Conservation (phyloP, 64 coral and sea anemone species). For the Porites australiensis region DNA sequence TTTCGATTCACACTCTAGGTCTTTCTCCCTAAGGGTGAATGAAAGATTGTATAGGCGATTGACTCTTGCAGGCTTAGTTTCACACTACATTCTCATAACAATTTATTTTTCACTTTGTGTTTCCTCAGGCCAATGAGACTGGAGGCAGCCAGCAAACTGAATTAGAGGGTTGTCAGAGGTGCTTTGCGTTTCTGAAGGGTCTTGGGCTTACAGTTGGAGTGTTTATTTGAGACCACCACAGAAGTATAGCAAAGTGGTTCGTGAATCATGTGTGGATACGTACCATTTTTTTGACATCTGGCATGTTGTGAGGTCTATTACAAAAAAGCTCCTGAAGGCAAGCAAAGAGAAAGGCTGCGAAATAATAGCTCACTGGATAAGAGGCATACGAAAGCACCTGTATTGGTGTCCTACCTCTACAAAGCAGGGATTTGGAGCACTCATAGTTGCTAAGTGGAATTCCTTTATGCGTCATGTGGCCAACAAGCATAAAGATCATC, state of each 20-base stretch:
- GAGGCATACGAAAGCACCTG: background rate
- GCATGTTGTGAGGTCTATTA: conserved; percentile 21
- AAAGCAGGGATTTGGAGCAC: conserved; percentile 7
- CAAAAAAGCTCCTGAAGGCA: too few relatives aligned
- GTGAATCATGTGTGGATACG: background rate
- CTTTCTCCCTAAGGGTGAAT: too few relatives aligned
- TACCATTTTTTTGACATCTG: conserved; percentile 42
- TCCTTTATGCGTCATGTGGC: conserved; percentile 22
- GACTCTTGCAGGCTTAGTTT: background rate
- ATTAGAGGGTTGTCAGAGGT: background rate
- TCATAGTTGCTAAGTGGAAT: conserved; percentile 41
- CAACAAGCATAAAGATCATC: conserved; percentile 22
- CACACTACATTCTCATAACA: background rate
- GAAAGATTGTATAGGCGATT: too few relatives aligned
- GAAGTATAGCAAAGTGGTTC: background rate
- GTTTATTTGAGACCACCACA: conserved; percentile 1
- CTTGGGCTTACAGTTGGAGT: background rate
- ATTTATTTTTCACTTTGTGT: background rate
- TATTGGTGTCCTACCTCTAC: conserved; percentile 39
- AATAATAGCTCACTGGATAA: conserved; percentile 8
- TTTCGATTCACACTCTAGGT: too few relatives aligned
- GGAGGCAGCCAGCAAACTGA: conserved; percentile 1
- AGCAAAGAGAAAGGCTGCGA: too few relatives aligned
- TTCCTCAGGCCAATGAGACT: background rate
- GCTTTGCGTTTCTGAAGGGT: too few relatives aligned